phyloP scores from a whole-genome alignment of 2,113 vertebrate genomes.

The Holacanthus passer region DNA sequence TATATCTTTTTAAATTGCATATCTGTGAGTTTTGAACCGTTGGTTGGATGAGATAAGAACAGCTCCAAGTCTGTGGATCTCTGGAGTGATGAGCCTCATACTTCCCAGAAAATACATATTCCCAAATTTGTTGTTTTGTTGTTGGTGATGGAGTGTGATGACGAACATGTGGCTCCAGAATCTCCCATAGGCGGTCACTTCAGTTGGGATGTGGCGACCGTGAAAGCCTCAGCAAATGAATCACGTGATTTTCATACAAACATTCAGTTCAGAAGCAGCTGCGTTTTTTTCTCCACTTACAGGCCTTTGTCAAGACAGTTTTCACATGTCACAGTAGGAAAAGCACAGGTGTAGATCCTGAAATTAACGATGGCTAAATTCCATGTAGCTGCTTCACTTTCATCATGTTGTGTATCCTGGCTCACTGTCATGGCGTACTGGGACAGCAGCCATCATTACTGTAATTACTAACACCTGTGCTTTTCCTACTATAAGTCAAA shows the following conservation, averaged over 20 bases:
- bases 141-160: not conserved
- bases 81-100: too few relatives aligned
- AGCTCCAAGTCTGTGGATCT: not conserved
- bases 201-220: not conserved
- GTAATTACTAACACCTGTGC: not conserved
- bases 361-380: not conserved
- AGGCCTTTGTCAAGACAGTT: not conserved
- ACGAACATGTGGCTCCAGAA: not conserved
- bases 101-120: too few relatives aligned
- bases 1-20: not conserved
- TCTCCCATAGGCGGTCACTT: not conserved
- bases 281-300: not conserved
- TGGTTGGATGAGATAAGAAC: not conserved
- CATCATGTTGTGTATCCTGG: not conserved
- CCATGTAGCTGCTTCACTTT: not conserved
- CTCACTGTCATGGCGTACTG: not conserved
- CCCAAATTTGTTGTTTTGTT: not conserved
- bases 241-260: not conserved
- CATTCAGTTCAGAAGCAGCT: not conserved
- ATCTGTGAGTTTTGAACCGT: not conserved
- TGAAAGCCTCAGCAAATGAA: not conserved
- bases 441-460: too few relatives aligned
- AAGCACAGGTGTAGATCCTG: not conserved
- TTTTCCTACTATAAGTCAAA: not conserved
- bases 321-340: not conserved